phyloP scores from a whole-genome alignment of 2,113 vertebrate genomes.

The Phalacrocorax carbo region DNA sequence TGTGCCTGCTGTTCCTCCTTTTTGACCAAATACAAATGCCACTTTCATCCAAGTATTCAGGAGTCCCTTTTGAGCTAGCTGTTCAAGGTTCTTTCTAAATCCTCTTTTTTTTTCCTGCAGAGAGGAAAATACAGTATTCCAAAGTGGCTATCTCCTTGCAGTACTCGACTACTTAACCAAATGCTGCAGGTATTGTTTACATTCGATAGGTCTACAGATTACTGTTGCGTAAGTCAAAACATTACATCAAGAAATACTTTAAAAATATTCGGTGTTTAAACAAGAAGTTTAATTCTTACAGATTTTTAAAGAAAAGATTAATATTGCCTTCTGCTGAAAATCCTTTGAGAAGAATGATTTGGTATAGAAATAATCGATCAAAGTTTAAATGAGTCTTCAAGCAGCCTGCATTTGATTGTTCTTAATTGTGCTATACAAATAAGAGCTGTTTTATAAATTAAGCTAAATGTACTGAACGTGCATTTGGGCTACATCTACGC shows the following conservation, averaged over 20 bases:
- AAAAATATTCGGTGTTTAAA: neutral
- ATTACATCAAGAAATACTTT: fast-evolving
- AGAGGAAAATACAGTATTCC: constrained; percentile 88
- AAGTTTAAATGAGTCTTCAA: neutral
- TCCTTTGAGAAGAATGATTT: neutral
- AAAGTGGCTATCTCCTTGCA: constrained; percentile 87
- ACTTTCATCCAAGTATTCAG: neutral
- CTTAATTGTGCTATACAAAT: neutral
- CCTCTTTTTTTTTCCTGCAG: constrained; percentile 63
- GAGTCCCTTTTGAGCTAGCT: neutral
- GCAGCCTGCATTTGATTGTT: neutral
- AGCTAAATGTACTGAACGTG: neutral
- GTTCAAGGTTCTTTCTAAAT: neutral
- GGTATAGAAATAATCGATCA: neutral
- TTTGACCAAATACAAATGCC: neutral
- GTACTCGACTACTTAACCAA: constrained; percentile 86
- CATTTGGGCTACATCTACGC: neutral
- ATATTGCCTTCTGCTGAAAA: neutral
- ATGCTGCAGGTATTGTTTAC: constrained; percentile 90
- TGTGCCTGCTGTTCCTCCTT: neutral
- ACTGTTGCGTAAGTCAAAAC: neutral
- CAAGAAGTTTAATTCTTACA: neutral
- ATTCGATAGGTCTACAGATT: neutral
- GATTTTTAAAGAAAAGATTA: neutral
- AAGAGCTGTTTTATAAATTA: neutral